Evolutionary conservation across 2,797 vertebrate species (phyloP), one percentile per base, ranked within the genome.

Genomic region (Columba guinea): DNA sequence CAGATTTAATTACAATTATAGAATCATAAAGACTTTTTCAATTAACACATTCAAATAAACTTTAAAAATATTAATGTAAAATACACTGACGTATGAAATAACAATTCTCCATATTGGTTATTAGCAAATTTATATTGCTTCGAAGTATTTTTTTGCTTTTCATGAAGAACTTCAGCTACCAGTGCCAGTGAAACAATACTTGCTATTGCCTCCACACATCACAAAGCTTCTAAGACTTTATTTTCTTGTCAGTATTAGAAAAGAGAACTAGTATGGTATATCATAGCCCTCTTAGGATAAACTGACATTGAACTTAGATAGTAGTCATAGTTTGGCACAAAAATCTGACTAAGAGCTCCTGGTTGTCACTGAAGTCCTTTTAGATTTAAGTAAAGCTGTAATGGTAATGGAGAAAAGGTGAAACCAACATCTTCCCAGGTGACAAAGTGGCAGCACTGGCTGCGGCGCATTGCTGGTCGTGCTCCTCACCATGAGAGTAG

Each of bases 1-100:
- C 91, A 74, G 88, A 95, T 97, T 97, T 97, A 96, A 96, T 96
- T 93, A 86, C 52, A 53, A 65, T 80, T 64, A 49, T 94, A 93
- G 81, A 94, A 83, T 93, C 70, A 94, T 87, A 90, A 91, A 90
- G 88, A 84, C 46, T 87, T 95, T 89, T 79, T 91, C 88, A 87
- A 30, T 90, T 65, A 94, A 88, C 60, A 96, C 93, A 94, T 90
- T 94, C 76, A 95, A 94, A 92, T 90, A 95, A 77, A 51, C 48
- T 94, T 96, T 96, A 53, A 86, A 94, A 88, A 71, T 90, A 96
- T 95, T 86, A 96, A 95, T 95, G 93, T 58, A 84, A 84, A 90
- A 83, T 84, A 87, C 91, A 93, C 67, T 96, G 88, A 88, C 89
- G 82, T 69, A 77, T 83, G 78, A 84, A 94, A 89, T 84, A 91